These are phyloP conservation scores for Clarias macrocephalus DNA, from an alignment of 2,113 vertebrate species.

Conservation along the genomic window DNA sequence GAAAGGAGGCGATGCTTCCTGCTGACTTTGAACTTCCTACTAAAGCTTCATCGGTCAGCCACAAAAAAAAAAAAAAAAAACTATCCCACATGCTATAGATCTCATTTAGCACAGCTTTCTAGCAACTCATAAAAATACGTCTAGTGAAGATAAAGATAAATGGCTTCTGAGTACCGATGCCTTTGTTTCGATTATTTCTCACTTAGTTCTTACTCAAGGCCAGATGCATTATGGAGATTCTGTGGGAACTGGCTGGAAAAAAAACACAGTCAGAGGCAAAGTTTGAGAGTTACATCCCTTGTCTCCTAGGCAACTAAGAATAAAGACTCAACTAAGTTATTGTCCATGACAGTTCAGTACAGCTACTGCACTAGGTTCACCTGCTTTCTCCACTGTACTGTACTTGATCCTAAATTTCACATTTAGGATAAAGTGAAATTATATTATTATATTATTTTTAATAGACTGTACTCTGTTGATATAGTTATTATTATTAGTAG, in stretches of 20 bases:
- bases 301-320: neutral
- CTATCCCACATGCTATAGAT: constrained; percentile 3
- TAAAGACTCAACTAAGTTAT: neutral
- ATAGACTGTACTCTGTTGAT: no score
- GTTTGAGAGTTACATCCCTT: neutral
- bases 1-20: neutral
- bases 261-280: neutral
- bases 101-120: neutral
- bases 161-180: neutral
- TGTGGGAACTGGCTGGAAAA: neutral
- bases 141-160: neutral
- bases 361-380: neutral
- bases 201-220: neutral
- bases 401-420: no score
- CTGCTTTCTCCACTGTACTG: neutral
- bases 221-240: neutral
- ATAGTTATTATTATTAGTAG: no score
- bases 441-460: no score
- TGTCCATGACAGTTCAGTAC: neutral
- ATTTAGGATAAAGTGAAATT: no score
- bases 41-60: neutral
- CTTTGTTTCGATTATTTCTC: neutral
- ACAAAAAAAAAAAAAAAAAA: neutral
- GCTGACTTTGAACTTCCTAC: constrained; percentile 10
- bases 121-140: neutral